A percentile compares a stretch with the other conserved stretches of the same genome.
phyloP scores from a whole-genome alignment of 1,140 invertebrate genomes.

The Eumaeus atala region DNA sequence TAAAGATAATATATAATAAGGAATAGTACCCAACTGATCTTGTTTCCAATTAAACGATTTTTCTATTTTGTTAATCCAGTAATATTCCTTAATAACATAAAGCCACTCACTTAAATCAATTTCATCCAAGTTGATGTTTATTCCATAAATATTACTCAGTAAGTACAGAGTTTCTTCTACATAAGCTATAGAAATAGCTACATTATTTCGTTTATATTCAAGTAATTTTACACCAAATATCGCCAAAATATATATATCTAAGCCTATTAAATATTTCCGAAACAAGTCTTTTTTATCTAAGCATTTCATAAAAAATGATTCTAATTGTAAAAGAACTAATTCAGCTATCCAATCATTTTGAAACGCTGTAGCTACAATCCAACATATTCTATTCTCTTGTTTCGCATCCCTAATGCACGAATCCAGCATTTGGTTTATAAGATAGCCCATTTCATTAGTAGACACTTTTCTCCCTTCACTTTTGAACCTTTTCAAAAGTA shows the following conservation, averaged over 20 bases:
- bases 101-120: constrained; percentile 16
- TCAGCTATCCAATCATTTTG: constrained; percentile 10
- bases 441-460: constrained; percentile 8
- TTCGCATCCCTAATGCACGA: constrained; percentile 1
- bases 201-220: neutral
- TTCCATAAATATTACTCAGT: neutral
- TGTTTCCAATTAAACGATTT: constrained; percentile 10
- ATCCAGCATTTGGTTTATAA: constrained; percentile 7
- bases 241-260: constrained; percentile 11
- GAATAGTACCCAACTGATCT: neutral
- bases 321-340: constrained; percentile 10
- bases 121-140: constrained; percentile 9
- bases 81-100: constrained; percentile 16
- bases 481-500: neutral
- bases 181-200: neutral
- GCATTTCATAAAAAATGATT: constrained; percentile 11
- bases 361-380: constrained; percentile 5
- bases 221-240: constrained; percentile 12
- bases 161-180: constrained; percentile 12
- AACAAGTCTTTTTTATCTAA: constrained; percentile 2
- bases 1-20: constrained; percentile 13
- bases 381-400: constrained; percentile 8
- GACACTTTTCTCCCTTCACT: constrained; percentile 12
- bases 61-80: constrained; percentile 11
- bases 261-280: constrained; percentile 11